These are phyloP conservation scores for Petrocephalus zakoni DNA, from an alignment of 2,113 vertebrate genomes.

Conservation along the genomic window DNA sequence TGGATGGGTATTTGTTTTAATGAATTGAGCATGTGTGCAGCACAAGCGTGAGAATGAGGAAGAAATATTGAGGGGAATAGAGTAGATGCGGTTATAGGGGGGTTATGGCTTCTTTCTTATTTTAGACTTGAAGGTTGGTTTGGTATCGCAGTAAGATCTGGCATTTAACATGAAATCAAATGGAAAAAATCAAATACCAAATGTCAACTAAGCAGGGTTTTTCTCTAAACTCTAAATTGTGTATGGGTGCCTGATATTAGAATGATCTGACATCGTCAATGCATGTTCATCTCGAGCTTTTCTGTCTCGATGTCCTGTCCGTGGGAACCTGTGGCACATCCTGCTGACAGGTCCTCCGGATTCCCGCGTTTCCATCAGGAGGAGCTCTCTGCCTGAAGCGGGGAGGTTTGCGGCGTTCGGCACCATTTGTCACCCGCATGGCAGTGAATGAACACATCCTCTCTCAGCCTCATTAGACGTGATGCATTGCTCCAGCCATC, in stretches of 20 bases:
- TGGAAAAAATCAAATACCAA: background rate
- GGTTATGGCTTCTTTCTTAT: background rate
- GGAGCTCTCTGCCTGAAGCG: background rate
- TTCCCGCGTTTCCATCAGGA: constrained; percentile 1
- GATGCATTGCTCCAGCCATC: constrained; percentile 14
- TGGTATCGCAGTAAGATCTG: background rate
- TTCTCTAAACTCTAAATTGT: background rate
- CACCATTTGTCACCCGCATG: constrained; percentile 16
- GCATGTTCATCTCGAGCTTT: background rate
- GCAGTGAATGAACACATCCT: constrained; percentile 21
- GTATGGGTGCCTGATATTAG: background rate
- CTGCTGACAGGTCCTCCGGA: background rate
- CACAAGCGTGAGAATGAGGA: background rate
- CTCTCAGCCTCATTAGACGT: constrained; percentile 23
- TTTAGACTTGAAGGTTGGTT: background rate
- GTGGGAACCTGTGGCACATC: background rate
- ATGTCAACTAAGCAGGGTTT: background rate
- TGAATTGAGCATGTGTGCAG: background rate
- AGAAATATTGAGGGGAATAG: background rate
- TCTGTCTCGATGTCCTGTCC: background rate
- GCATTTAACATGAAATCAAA: constrained; percentile 12
- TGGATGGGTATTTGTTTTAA: constrained; percentile 14
- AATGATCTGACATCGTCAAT: background rate
- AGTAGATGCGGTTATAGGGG: background rate
- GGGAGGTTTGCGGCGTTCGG: background rate